Evolutionary conservation across 2,888 invertebrate genomes (phyloP).

Genomic region (Rotaria sp.): DNA sequence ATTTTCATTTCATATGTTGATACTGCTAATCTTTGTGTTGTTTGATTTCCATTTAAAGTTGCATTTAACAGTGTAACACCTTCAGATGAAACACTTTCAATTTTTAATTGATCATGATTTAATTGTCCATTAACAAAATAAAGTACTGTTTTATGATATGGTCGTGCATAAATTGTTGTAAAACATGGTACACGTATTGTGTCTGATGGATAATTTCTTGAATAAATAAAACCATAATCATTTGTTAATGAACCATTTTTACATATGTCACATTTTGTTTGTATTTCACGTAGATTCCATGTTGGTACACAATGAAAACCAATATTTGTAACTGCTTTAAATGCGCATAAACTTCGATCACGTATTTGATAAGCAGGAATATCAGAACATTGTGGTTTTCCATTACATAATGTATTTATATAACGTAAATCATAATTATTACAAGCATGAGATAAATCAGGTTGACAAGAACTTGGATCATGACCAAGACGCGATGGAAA

Average conservation of each 20-base stretch:
- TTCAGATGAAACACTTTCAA: conserved; percentile 23
- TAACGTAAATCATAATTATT: conserved; percentile 4
- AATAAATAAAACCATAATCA: conserved; percentile 23
- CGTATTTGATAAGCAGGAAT: conserved; percentile 21
- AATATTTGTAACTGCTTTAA: conserved; percentile 8
- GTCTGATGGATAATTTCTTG: conserved; percentile 1
- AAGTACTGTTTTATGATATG: conserved; percentile 18
- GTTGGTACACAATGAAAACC: conserved; percentile 19
- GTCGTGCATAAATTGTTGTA: conserved; percentile 27
- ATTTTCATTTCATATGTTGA: conserved; percentile 16
- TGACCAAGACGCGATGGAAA: conserved; percentile 10
- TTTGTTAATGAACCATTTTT: conserved; percentile 28
- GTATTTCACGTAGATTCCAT: neutral
- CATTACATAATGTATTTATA: conserved; percentile 9
- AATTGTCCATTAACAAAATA: conserved; percentile 7
- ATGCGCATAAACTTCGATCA: conserved; percentile 5
- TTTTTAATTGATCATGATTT: neutral
- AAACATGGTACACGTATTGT: neutral
- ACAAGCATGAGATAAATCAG: neutral
- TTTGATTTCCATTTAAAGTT: conserved; percentile 16
- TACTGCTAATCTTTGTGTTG: neutral
- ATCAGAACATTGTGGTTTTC: neutral
- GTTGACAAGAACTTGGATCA: neutral
- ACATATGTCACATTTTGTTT: conserved; percentile 29
- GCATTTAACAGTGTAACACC: neutral